These are phyloP conservation scores for Gandaritis pyraliata DNA, from an alignment of 2,888 invertebrate genomes.

Conservation along the genomic window DNA sequence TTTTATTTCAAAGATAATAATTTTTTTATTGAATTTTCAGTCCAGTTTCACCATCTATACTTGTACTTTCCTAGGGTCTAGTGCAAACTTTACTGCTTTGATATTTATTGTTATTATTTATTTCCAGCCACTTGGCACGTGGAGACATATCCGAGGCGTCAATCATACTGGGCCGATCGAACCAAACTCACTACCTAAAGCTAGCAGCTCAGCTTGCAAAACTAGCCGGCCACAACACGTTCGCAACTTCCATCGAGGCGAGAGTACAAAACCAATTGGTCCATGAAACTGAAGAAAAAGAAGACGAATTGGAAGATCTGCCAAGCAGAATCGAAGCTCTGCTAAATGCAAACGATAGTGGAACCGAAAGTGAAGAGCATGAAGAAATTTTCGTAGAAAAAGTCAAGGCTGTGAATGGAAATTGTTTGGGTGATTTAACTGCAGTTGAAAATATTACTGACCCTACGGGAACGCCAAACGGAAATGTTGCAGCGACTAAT, in stretches of 20 bases:
- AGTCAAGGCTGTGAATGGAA: conserved; percentile 16
- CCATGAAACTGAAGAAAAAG: conserved; percentile 43
- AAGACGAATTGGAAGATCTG: conserved; percentile 50
- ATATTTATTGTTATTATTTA: background rate
- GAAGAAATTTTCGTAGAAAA: conserved; percentile 1
- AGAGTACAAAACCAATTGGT: conserved; percentile 40
- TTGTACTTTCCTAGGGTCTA: too few relatives aligned
- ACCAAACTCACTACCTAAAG: conserved; percentile 78
- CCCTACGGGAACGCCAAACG: background rate
- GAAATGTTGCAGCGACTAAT: conserved; percentile 4
- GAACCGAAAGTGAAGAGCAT: conserved; percentile 16
- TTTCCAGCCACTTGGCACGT: conserved; percentile 83
- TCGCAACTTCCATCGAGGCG: conserved; percentile 62
- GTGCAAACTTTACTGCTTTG: too few relatives aligned
- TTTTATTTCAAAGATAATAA: too few relatives aligned
- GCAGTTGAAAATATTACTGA: background rate
- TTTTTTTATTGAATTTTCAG: too few relatives aligned
- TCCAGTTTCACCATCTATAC: too few relatives aligned
- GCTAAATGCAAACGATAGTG: conserved; percentile 37
- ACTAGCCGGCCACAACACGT: conserved; percentile 67
- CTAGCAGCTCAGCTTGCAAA: conserved; percentile 86
- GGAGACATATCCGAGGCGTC: conserved; percentile 86
- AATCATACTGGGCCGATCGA: conserved; percentile 81
- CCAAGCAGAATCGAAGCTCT: conserved; percentile 59
- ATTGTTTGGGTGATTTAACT: conserved; percentile 1